These are phyloP conservation scores for Drosophila tani DNA, from an alignment of 1,140 invertebrate species.

Conservation along the genomic window DNA sequence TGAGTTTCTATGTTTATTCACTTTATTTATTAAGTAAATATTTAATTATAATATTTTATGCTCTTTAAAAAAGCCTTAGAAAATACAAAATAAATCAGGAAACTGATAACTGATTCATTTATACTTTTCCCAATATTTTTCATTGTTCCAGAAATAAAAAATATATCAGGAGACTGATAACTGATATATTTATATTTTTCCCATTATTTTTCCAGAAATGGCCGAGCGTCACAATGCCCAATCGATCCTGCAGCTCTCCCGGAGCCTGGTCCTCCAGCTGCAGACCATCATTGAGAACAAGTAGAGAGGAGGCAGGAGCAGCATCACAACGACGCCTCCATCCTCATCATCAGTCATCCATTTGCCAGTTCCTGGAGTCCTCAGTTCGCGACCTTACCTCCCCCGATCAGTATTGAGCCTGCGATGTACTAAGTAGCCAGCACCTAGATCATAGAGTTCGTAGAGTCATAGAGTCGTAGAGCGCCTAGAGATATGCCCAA, in stretches of 20 bases:
- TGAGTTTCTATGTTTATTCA: too few relatives aligned
- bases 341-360: neutral
- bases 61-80: too few relatives aligned
- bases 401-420: slow-evolving; percentile 69
- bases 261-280: slow-evolving; percentile 94
- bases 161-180: too few relatives aligned
- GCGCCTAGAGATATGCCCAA: neutral
- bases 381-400: slow-evolving; percentile 38
- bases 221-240: slow-evolving; percentile 95
- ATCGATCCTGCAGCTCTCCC: slow-evolving; percentile 91
- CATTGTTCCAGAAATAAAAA: too few relatives aligned
- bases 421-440: slow-evolving; percentile 51
- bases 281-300: slow-evolving; percentile 96
- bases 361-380: slow-evolving; percentile 25
- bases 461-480: slow-evolving; percentile 19
- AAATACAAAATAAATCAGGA: too few relatives aligned
- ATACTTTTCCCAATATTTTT: neutral
- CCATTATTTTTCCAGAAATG: slow-evolving; percentile 90
- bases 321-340: too few relatives aligned
- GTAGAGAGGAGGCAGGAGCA: slow-evolving; percentile 84
- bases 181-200: neutral
- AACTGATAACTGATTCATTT: too few relatives aligned
- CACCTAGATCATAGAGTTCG: slow-evolving; percentile 37
- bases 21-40: too few relatives aligned
- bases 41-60: too few relatives aligned